Evolutionary conservation across 2,113 vertebrate genomes (phyloP).

Genomic region (Chiloscyllium plagiosum): DNA sequence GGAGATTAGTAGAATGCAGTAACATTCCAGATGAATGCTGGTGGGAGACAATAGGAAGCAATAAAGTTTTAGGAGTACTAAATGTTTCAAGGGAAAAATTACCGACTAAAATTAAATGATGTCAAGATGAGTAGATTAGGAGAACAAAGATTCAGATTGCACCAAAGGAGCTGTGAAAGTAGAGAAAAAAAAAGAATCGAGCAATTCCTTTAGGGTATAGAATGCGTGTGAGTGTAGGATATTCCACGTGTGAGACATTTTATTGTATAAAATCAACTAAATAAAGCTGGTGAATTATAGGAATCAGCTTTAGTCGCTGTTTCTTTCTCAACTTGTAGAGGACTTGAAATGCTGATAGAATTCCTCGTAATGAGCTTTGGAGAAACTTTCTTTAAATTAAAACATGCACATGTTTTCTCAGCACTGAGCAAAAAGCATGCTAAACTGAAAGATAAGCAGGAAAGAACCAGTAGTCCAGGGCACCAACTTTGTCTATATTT

Average conservation of each 20-base stretch:
- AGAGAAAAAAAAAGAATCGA: background rate
- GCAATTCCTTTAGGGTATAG: background rate
- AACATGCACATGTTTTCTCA: slow-evolving; percentile 1
- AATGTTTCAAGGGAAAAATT: background rate
- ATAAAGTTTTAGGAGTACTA: slow-evolving; percentile 17
- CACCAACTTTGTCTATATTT: background rate
- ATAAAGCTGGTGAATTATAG: background rate
- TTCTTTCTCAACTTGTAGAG: background rate
- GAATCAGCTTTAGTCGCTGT: background rate
- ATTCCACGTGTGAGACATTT: background rate
- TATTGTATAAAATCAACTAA: background rate
- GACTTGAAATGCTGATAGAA: background rate
- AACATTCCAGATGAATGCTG: background rate
- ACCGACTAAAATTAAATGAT: background rate
- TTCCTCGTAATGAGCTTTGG: no score
- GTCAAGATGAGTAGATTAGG: background rate
- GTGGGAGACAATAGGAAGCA: background rate
- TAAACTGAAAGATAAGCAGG: background rate
- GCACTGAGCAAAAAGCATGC: background rate
- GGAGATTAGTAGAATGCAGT: background rate
- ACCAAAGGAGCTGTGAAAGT: background rate
- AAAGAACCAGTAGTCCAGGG: background rate
- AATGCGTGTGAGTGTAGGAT: background rate
- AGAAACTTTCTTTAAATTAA: no score
- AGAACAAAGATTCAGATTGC: background rate